Evolutionary conservation across 2,888 invertebrate genomes (phyloP).

Genomic region (Graphium colonna): DNA sequence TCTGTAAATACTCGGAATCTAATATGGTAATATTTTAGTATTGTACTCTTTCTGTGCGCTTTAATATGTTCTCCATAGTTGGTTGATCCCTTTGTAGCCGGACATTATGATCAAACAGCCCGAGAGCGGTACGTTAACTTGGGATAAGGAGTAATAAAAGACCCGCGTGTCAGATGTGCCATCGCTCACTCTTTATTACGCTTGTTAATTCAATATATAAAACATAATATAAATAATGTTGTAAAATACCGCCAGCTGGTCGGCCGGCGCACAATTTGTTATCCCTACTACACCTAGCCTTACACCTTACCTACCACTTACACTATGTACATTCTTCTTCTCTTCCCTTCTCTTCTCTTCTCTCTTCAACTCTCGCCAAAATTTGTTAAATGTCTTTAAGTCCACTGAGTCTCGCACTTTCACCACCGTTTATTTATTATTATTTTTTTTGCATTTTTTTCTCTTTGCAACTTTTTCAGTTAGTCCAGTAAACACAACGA

Average conservation of each 20-base stretch:
- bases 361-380: background rate
- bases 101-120: too few species aligned
- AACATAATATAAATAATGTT: slow-evolving; percentile 76
- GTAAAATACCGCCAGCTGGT: slow-evolving; percentile 66
- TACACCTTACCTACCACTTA: slow-evolving; percentile 64
- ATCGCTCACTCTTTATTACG: slow-evolving; percentile 79
- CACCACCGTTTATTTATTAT: slow-evolving; percentile 62
- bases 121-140: too few species aligned
- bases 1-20: too few species aligned
- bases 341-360: background rate
- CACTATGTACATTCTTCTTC: slow-evolving; percentile 68
- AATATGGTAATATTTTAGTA: too few species aligned
- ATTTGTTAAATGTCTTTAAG: slow-evolving; percentile 77
- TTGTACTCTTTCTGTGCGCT: too few species aligned
- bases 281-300: slow-evolving; percentile 78
- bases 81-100: too few species aligned
- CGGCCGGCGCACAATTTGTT: slow-evolving; percentile 71
- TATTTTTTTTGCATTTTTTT: slow-evolving; percentile 30
- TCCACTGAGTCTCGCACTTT: slow-evolving; percentile 68
- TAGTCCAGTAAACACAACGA: too few species aligned
- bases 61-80: too few species aligned
- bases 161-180: slow-evolving; percentile 66
- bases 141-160: slow-evolving; percentile 71
- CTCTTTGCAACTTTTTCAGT: slow-evolving; percentile 19
- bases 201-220: slow-evolving; percentile 76